Percentiles rank a stretch among this genome's conserved stretches.
These are phyloP conservation scores for Aphelenchoides fujianensis DNA, from an alignment of 1,140 invertebrate species.

Conservation along the genomic window DNA sequence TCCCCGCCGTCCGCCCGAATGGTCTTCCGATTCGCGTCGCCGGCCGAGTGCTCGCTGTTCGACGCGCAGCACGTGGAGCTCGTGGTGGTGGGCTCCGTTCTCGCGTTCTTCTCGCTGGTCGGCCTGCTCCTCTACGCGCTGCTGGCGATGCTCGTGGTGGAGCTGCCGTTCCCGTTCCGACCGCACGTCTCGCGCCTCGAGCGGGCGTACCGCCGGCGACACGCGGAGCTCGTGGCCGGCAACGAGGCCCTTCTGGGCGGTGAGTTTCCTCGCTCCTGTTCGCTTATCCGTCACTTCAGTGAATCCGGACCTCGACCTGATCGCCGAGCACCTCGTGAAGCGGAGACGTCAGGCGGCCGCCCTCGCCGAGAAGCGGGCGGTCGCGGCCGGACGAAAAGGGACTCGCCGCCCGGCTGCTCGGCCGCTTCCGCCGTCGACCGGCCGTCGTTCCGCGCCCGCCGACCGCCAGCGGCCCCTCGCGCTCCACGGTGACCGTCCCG, in stretches of 20 bases:
- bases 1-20: too few relatives aligned
- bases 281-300: background rate
- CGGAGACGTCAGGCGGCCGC: background rate
- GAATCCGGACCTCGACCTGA: constrained; percentile 7
- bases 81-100: background rate
- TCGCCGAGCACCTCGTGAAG: background rate
- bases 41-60: background rate
- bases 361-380: background rate
- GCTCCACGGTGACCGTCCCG: background rate
- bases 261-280: background rate
- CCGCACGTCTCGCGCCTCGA: background rate
- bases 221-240: background rate
- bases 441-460: background rate
- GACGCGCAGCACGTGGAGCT: background rate
- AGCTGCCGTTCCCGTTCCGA: constrained; percentile 5
- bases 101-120: background rate
- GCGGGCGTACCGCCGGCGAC: constrained; percentile 4
- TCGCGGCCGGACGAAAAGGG: too few relatives aligned
- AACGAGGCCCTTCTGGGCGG: background rate
- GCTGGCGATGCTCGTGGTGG: background rate
- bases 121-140: background rate
- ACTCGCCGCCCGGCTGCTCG: background rate
- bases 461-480: background rate
- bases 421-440: background rate
- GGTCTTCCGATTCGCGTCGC: background rate